Percentiles rank a stretch among this genome's conserved stretches.
Conservation (phyloP, 2,888 invertebrate genomes). For the Melitaea athalia region DNA sequence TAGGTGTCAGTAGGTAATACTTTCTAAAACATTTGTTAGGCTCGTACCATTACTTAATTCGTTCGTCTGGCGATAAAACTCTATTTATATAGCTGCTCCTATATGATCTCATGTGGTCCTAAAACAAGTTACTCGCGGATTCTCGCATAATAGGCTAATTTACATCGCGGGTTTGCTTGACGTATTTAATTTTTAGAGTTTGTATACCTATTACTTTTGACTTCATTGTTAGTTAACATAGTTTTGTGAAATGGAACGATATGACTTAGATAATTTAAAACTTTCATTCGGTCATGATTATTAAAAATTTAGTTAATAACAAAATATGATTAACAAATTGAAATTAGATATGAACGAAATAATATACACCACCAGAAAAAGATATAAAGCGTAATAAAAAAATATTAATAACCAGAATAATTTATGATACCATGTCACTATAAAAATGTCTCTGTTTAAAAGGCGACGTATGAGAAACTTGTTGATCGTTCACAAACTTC, state of each 20-base stretch:
- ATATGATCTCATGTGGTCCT: constrained; percentile 19
- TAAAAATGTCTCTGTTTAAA: not conserved
- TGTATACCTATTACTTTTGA: not conserved
- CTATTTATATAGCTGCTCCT: constrained; percentile 17
- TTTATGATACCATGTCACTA: not conserved
- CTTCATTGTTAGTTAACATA: not conserved
- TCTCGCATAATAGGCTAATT: constrained; percentile 5
- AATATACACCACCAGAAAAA: too few relatives aligned
- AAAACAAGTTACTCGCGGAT: constrained; percentile 4
- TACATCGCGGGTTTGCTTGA: constrained; percentile 1
- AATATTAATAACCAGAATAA: too few relatives aligned
- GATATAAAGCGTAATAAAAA: too few relatives aligned
- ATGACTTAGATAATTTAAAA: too few relatives aligned
- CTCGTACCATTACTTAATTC: constrained; percentile 30
- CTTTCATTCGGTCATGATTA: not conserved
- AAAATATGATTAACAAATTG: not conserved
- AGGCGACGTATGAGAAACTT: constrained; percentile 27
- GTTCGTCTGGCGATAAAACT: constrained; percentile 17
- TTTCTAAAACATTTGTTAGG: constrained; percentile 43
- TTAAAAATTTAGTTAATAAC: not conserved
- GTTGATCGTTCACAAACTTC: constrained; percentile 29
- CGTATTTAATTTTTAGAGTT: not conserved
- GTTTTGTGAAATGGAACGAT: too few relatives aligned
- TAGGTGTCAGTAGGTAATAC: constrained; percentile 45
- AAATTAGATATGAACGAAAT: not conserved